phyloP scores from a whole-genome alignment of 2,797 vertebrate species.

The Discoglossus pictus region DNA sequence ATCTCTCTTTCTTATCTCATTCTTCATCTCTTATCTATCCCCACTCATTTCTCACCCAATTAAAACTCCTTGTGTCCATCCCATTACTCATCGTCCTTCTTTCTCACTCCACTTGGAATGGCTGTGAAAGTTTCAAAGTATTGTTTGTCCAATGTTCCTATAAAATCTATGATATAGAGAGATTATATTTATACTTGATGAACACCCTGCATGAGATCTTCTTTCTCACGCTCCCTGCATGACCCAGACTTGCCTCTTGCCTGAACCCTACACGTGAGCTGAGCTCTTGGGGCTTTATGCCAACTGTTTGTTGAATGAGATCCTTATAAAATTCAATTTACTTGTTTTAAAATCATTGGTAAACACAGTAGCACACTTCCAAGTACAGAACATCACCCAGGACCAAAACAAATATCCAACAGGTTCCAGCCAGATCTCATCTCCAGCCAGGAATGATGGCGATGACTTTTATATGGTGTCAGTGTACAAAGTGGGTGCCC shows the following conservation, averaged over 20 bases:
- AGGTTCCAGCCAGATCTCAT: conserved; percentile 18
- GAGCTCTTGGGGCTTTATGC: neutral
- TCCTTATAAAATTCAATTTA: conserved; percentile 23
- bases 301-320: neutral
- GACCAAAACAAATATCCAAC: neutral
- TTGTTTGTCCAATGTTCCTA: too few relatives aligned
- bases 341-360: neutral
- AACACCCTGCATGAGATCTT: neutral
- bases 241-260: neutral
- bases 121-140: too few relatives aligned
- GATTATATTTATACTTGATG: too few relatives aligned
- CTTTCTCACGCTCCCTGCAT: neutral
- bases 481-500: too few relatives aligned
- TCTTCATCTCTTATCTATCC: too few relatives aligned
- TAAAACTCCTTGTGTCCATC: too few relatives aligned
- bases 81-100: too few relatives aligned
- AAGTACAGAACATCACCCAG: neutral
- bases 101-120: too few relatives aligned
- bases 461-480: conserved; percentile 11
- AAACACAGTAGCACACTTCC: neutral
- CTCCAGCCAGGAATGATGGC: conserved; percentile 3
- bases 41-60: too few relatives aligned
- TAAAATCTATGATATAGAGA: too few relatives aligned
- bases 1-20: too few relatives aligned
- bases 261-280: neutral